Evolutionary conservation across 1,140 invertebrate genomes (phyloP), one percentile per base, ranked within the genome.

Genomic region (Drosophila pruinosa): DNA sequence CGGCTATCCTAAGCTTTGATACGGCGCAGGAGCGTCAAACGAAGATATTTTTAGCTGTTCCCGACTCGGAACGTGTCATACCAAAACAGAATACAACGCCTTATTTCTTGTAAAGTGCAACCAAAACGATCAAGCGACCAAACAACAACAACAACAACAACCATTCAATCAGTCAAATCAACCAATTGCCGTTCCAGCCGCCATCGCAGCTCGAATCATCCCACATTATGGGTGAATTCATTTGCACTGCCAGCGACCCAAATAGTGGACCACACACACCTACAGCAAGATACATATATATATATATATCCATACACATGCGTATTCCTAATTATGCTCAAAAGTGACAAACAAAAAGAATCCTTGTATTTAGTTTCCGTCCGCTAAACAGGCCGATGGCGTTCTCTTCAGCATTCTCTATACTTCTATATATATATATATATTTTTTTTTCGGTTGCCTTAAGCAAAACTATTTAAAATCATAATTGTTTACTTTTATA

Each of bases 31-130:
- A 95, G 71, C 94, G 95, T 78, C 94, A 95, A 78, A 93, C 97
- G 15, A 97, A 98, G 92, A 93, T 99, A 75, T 99, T 99, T 92
- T 93, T 96, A 69, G 98, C 98, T 36, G 98, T 99, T 34, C 98
- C 98, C 26, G 97, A 99, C 91, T 94, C 94, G 17, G 95, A 99
- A 79, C 93, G 98, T 85, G 96, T 98, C 68, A 97, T 99, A 91
- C 98, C 98, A 70, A 94, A 96, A 50, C 93, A 96, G 91, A 97
- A 95, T 78, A 96, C 96, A 36, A 99, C 98, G 57, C 98, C 98
- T 10, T 99, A 99, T 92, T 99, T 99, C 93, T 95, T 99, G 92
- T 99, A 93, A 78, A 48, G 12, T n/a, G n/a, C 6, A 47, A 38
- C 15, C 24, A 22, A 24, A 64, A 34, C 24, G 50, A 69, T n/a